Evolutionary conservation across 2,888 invertebrate species (phyloP).

Genomic region (Protophormia terraenovae): DNA sequence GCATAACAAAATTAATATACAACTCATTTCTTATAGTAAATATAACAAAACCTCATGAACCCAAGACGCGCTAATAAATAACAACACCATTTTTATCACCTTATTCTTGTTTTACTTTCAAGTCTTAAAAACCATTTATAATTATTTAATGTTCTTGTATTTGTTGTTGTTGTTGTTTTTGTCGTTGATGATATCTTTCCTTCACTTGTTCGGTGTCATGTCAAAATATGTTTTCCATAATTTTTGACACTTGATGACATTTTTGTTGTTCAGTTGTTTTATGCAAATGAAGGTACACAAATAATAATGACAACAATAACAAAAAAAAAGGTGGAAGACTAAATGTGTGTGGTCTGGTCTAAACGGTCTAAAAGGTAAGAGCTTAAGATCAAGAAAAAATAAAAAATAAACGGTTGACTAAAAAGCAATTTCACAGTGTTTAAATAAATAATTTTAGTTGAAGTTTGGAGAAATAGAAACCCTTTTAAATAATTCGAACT

Average conservation of each 20-base stretch:
- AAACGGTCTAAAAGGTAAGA: neutral
- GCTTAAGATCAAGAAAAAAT: neutral
- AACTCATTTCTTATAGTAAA: too few species aligned
- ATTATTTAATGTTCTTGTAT: neutral
- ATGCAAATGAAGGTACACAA: constrained; percentile 50
- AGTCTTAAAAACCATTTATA: neutral
- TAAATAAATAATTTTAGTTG: constrained; percentile 34
- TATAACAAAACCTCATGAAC: neutral
- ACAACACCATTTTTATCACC: neutral
- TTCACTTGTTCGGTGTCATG: constrained; percentile 53
- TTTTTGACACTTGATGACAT: constrained; percentile 64
- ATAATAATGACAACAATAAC: neutral
- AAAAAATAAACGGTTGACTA: neutral
- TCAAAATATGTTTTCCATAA: constrained; percentile 63
- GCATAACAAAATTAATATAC: too few species aligned
- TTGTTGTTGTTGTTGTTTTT: neutral
- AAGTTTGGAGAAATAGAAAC: neutral
- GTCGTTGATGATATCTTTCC: constrained; percentile 29
- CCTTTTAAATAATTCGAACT: neutral
- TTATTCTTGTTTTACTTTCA: neutral
- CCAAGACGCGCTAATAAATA: neutral
- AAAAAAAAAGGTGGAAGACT: neutral
- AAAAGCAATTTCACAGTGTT: constrained; percentile 52
- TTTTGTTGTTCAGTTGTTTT: constrained; percentile 45
- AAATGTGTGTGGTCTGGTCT: constrained; percentile 30